Conservation (phyloP, 2,888 invertebrate genomes). For the Eupithecia subfuscata region DNA sequence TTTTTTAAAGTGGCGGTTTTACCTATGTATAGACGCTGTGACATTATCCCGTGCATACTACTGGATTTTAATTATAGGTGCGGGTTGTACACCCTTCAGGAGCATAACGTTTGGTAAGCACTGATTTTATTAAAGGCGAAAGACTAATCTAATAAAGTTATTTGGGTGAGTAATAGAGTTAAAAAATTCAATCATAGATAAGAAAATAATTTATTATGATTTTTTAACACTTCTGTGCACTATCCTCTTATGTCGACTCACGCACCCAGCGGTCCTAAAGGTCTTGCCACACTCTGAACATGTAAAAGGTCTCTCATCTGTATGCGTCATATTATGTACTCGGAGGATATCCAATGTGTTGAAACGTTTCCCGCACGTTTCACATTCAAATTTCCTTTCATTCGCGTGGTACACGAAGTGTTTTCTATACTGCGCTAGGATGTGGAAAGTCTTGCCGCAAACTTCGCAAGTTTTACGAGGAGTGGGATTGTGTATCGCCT, state of each 20-base stretch:
- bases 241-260: constrained; percentile 74
- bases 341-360: constrained; percentile 80
- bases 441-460: constrained; percentile 81
- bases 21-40: too few relatives aligned
- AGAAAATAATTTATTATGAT: constrained; percentile 52
- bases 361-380: constrained; percentile 81
- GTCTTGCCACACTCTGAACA: constrained; percentile 79
- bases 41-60: too few relatives aligned
- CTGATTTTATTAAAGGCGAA: too few relatives aligned
- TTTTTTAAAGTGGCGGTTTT: too few relatives aligned
- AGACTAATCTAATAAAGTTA: not conserved
- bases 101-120: too few relatives aligned
- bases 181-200: not conserved
- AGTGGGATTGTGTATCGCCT: constrained; percentile 73
- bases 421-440: constrained; percentile 76
- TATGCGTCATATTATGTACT: constrained; percentile 79
- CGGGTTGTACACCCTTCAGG: too few relatives aligned
- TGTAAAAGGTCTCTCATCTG: constrained; percentile 74
- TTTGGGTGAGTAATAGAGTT: not conserved
- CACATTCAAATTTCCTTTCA: constrained; percentile 79
- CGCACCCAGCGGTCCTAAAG: constrained; percentile 79
- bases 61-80: too few relatives aligned
- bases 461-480: constrained; percentile 81
- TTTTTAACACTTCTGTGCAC: constrained; percentile 67
- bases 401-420: constrained; percentile 83